Evolutionary conservation across 2,113 vertebrate species (phyloP), one percentile per base, ranked within the genome.

Genomic region (Nematolebias whitei): DNA sequence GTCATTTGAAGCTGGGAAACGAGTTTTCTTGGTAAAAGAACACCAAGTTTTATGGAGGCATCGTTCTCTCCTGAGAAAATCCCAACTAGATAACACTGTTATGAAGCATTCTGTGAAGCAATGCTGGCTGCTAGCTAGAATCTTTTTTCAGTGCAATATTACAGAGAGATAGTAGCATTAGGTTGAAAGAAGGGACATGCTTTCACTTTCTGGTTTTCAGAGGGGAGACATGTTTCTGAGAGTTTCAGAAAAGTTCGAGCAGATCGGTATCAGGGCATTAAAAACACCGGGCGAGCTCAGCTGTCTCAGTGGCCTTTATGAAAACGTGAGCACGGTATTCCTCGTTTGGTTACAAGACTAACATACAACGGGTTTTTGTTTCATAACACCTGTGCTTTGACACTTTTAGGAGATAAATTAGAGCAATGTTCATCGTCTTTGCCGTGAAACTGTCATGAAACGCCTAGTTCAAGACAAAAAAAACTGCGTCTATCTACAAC

Each of bases 401-500:
- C 63, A 59, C 66, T 64, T 74, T 10, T 24, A 16, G 52, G 57
- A 44, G 47, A 38, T 19, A 39, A 73, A 80, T 32, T 48, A 53
- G 18, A 71, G 56, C 68, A 13, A 19, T 71, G 62, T 80, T 48
- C 58, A 52, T 61, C 18, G 57, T 83, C 66, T 44, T 57, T 24
- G 40, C 54, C 79, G 75, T 82, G 74, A 76, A 60, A 81, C 74
- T 92, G 90, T 93, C 94, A 93, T 93, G 93, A 92, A 92, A 93
- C 82, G 90, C 92, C 94, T 93, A 91, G 91, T 95, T 92, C 79
- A 60, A 91, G 82, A 84, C 68, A 71, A 92, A 93, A 35, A 91
- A 92, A 91, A 89, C 91, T n/a, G 92, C 94, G 94, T 93, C 88
- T 94, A 93, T 96, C 95, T 95, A 95, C 95, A 95, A 91, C 86